phyloP scores from a whole-genome alignment of 2,113 vertebrate species.

The Heterotilapia buettikoferi region DNA sequence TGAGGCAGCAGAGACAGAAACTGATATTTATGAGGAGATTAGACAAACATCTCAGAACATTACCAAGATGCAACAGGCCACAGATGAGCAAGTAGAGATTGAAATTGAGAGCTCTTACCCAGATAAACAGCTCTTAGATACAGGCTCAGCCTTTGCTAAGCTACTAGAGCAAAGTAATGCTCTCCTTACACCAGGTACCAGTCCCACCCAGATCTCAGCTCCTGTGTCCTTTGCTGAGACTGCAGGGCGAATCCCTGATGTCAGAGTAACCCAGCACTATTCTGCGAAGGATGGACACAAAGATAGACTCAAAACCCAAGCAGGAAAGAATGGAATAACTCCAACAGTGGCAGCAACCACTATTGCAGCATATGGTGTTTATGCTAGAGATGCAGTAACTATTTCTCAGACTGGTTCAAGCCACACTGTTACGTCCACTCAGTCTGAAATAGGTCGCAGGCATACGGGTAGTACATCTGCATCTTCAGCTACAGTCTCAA shows the following conservation, averaged over 20 bases:
- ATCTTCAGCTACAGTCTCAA: slow-evolving; percentile 67
- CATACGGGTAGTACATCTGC: slow-evolving; percentile 57
- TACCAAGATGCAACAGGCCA: slow-evolving; percentile 75
- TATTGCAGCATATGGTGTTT: slow-evolving; percentile 73
- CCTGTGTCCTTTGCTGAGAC: slow-evolving; percentile 84
- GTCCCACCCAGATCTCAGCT: slow-evolving; percentile 90
- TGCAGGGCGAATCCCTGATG: slow-evolving; percentile 81
- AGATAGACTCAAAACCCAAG: slow-evolving; percentile 79
- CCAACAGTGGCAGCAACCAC: slow-evolving; percentile 69
- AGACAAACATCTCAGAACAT: slow-evolving; percentile 81
- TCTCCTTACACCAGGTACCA: slow-evolving; percentile 87
- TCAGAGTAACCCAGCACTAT: slow-evolving; percentile 93
- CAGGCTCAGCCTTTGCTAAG: slow-evolving; percentile 84
- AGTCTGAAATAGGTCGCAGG: slow-evolving; percentile 56
- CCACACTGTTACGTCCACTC: slow-evolving; percentile 65
- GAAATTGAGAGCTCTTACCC: slow-evolving; percentile 69
- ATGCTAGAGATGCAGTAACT: slow-evolving; percentile 70
- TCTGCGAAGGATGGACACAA: slow-evolving; percentile 82
- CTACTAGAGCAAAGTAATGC: slow-evolving; percentile 75
- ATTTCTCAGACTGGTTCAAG: slow-evolving; percentile 71
- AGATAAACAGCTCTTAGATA: slow-evolving; percentile 87
- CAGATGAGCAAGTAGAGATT: slow-evolving; percentile 69
- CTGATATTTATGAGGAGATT: slow-evolving; percentile 85
- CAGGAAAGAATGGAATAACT: slow-evolving; percentile 71
- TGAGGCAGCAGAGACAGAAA: slow-evolving; percentile 66